Evolutionary conservation across 2,113 vertebrate genomes (phyloP).

Genomic region (Cariama cristata): DNA sequence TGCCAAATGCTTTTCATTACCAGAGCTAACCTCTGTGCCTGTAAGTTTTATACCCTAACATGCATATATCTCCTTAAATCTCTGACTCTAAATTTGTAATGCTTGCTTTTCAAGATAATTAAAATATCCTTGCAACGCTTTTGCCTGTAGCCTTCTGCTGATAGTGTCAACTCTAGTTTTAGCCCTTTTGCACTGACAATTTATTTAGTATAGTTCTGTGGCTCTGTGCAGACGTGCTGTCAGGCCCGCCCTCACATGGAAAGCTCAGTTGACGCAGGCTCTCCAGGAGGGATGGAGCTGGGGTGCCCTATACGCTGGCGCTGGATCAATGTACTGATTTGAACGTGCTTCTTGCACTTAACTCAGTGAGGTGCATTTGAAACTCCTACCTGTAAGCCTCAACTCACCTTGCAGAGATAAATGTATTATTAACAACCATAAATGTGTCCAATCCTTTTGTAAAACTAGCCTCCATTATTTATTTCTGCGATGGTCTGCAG

Average conservation of each 20-base stretch:
- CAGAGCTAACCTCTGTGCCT: neutral
- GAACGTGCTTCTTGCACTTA: neutral
- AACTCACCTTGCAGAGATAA: neutral
- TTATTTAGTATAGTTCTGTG: neutral
- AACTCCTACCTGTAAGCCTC: neutral
- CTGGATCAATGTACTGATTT: neutral
- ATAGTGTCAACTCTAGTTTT: neutral
- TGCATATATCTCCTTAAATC: neutral
- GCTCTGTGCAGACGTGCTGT: neutral
- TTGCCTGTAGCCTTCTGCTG: neutral
- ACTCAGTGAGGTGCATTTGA: neutral
- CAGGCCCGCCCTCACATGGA: neutral
- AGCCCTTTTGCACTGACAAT: neutral
- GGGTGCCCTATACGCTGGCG: accelerated
- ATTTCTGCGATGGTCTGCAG: neutral
- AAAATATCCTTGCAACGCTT: neutral
- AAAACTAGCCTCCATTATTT: neutral
- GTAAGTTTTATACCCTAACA: neutral
- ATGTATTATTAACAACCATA: neutral
- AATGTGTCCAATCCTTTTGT: neutral
- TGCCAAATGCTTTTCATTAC: neutral
- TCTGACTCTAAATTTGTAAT: neutral
- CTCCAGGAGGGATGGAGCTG: neutral
- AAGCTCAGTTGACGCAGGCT: accelerated
- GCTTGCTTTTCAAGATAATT: neutral